These are phyloP conservation scores for Chamaea fasciata DNA, from an alignment of 2,113 vertebrate genomes.

Conservation along the genomic window DNA sequence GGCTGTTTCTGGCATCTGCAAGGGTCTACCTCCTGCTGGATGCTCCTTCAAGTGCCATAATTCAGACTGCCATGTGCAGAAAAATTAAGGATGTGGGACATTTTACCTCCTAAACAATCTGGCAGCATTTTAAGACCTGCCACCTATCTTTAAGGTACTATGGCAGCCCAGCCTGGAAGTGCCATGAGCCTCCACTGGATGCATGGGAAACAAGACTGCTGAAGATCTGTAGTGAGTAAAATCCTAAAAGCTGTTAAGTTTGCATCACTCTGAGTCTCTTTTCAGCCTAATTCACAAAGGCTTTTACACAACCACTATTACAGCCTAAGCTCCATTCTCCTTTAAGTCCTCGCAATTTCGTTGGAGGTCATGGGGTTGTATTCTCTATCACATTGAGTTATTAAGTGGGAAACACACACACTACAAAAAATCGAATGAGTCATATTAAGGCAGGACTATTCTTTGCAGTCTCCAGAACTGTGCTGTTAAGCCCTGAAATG, in stretches of 20 bases:
- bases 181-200: rapidly evolving
- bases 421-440: not conserved
- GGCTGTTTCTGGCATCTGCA: not conserved
- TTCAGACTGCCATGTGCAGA: not conserved
- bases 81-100: not conserved
- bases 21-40: not conserved
- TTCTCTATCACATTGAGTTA: not conserved
- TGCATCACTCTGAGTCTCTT: not conserved
- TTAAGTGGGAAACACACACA: not conserved
- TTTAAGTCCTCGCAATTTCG: rapidly evolving
- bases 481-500: not conserved
- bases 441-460: not conserved
- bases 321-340: not conserved
- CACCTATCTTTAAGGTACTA: not conserved
- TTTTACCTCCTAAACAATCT: not conserved
- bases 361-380: not conserved
- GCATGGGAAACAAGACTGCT: not conserved
- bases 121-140: not conserved
- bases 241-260: not conserved
- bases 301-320: not conserved
- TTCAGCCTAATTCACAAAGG: not conserved
- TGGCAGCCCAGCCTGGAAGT: not conserved
- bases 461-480: not conserved
- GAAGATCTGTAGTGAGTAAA: not conserved
- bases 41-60: rapidly evolving